A percentile compares a stretch with the other conserved stretches of the same genome.
Conservation (phyloP, 2,888 invertebrate species). For the Cheilosia vernalis region DNA sequence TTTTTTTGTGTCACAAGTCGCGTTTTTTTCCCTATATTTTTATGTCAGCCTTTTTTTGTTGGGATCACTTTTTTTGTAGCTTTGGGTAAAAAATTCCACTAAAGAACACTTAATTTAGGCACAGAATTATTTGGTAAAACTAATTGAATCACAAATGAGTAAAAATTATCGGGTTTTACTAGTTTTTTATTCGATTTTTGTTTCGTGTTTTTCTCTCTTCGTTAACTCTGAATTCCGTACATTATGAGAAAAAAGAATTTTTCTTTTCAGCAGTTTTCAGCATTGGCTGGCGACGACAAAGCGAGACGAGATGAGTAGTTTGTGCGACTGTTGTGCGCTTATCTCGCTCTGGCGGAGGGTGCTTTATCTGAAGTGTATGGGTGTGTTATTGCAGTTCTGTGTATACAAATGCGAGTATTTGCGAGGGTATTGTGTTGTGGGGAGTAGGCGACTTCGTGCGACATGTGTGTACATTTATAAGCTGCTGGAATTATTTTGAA, state of each 20-base stretch:
- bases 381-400: constrained; percentile 52
- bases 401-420: constrained; percentile 1
- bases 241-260: constrained; percentile 72
- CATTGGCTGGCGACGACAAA: constrained; percentile 55
- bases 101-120: constrained; percentile 76
- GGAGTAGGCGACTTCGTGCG: constrained; percentile 29
- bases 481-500: constrained; percentile 18
- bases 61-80: constrained; percentile 71
- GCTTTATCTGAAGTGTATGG: constrained; percentile 21
- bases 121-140: constrained; percentile 76
- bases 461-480: neutral
- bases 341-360: constrained; percentile 38
- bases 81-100: constrained; percentile 70
- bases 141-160: constrained; percentile 75
- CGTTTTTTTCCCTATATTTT: constrained; percentile 77
- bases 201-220: constrained; percentile 76
- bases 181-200: constrained; percentile 77
- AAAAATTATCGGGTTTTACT: constrained; percentile 75
- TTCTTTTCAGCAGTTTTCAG: constrained; percentile 67
- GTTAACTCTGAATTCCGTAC: constrained; percentile 73
- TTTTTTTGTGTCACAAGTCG: constrained; percentile 80
- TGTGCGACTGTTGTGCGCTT: neutral
- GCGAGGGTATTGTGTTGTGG: constrained; percentile 8
- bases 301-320: constrained; percentile 53
- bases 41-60: constrained; percentile 76